phyloP scores from a whole-genome alignment of 2,888 invertebrate genomes.

The Lamellibrachia satsuma region DNA sequence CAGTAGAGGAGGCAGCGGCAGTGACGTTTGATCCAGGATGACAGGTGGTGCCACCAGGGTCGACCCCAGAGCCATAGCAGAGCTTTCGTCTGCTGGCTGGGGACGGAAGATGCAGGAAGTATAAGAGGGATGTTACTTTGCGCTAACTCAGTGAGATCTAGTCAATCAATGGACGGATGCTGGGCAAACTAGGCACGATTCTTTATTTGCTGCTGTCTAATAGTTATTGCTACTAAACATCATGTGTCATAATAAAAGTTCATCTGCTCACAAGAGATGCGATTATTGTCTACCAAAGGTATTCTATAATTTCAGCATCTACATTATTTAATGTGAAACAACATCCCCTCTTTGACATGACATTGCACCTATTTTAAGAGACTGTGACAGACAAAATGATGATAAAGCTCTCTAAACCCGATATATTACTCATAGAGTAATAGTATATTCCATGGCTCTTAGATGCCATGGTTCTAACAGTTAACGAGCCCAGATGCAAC shows the following conservation, averaged over 20 bases:
- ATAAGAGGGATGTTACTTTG: neutral
- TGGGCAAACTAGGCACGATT: neutral
- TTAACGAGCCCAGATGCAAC: too few relatives aligned
- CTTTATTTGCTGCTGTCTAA: neutral
- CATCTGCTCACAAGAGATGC: too few relatives aligned
- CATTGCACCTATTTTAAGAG: too few relatives aligned
- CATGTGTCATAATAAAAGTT: neutral
- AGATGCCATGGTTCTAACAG: too few relatives aligned
- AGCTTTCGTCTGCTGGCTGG: slow-evolving; percentile 3
- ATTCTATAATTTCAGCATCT: too few relatives aligned
- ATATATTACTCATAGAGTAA: too few relatives aligned
- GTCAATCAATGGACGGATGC: neutral
- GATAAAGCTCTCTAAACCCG: too few relatives aligned
- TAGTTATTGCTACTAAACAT: neutral
- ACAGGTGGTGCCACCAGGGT: neutral
- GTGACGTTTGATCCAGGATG: neutral
- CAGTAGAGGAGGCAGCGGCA: slow-evolving; percentile 25
- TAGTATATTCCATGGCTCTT: too few relatives aligned
- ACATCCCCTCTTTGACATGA: too few relatives aligned
- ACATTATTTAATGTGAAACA: too few relatives aligned
- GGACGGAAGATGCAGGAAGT: neutral
- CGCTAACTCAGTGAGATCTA: neutral
- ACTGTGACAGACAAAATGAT: too few relatives aligned
- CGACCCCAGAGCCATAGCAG: slow-evolving; percentile 18
- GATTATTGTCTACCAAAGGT: too few relatives aligned